Conservation (phyloP, 2,113 vertebrate species). For the Tragelaphus buxtoni region DNA sequence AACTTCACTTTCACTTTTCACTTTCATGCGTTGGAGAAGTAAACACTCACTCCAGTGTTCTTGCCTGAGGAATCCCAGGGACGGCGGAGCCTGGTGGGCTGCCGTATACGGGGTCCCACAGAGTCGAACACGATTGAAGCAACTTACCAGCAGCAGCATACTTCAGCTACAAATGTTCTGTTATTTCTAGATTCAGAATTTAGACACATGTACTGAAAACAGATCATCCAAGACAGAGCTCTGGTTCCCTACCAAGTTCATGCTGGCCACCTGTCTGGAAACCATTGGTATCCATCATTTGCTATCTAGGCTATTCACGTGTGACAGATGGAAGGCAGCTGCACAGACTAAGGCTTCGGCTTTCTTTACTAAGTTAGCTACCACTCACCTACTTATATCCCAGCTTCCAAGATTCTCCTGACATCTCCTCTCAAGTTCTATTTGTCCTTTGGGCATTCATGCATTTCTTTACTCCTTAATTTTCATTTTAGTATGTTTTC, state of each 20-base stretch:
- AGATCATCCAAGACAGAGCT: background rate
- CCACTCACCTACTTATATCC: background rate
- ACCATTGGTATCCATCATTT: background rate
- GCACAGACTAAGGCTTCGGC: background rate
- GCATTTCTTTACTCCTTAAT: background rate
- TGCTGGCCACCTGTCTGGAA: background rate
- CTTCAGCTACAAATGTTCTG: background rate
- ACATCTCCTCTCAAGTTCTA: background rate
- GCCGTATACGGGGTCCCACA: too few species aligned
- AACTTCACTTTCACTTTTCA: too few species aligned
- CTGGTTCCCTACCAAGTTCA: background rate
- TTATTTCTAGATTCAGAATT: background rate
- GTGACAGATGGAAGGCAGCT: background rate
- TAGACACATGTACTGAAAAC: background rate
- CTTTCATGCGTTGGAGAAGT: too few species aligned
- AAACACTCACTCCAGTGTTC: too few species aligned
- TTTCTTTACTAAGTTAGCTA: background rate
- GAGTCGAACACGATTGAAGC: too few species aligned
- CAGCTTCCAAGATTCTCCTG: background rate
- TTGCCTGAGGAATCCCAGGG: too few species aligned
- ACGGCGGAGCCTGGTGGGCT: too few species aligned
- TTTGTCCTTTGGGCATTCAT: background rate
- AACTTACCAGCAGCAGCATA: background rate
- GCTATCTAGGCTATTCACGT: background rate
- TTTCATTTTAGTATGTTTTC: slow-evolving; percentile 4